Percentiles rank a stretch among this genome's conserved stretches.
Conservation (phyloP, 2,113 vertebrate species). For the Hyperoodon ampullatus region DNA sequence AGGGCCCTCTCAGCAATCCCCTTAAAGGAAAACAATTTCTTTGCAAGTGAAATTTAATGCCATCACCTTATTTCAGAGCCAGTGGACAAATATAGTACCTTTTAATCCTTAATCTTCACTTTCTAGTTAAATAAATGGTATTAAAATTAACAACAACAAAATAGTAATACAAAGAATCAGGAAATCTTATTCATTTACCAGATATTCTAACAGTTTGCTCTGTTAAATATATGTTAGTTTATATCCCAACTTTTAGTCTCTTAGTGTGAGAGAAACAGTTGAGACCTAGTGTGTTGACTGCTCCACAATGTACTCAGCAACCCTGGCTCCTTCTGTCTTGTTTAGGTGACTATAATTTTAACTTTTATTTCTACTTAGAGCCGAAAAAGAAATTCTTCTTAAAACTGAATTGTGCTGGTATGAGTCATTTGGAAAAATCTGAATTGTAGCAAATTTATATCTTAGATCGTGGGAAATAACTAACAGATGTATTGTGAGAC, state of each 20-base stretch:
- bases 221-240: neutral
- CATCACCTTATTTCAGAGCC: neutral
- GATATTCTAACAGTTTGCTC: neutral
- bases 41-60: neutral
- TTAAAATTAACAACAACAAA: neutral
- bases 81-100: neutral
- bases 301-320: neutral
- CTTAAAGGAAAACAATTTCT: neutral
- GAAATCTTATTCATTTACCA: neutral
- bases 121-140: neutral
- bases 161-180: neutral
- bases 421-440: neutral
- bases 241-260: neutral
- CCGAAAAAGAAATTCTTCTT: neutral
- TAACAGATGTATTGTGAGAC: neutral
- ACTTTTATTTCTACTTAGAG: neutral
- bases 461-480: neutral
- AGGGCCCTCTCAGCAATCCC: neutral
- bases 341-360: neutral
- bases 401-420: neutral
- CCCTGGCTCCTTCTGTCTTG: neutral
- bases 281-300: accelerated
- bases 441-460: neutral
- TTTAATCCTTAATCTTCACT: neutral
- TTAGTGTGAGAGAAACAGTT: neutral